Percentiles rank a stretch among this genome's conserved stretches.
These are phyloP conservation scores for Perca flavescens DNA, from an alignment of 2,113 vertebrate species.

Conservation along the genomic window DNA sequence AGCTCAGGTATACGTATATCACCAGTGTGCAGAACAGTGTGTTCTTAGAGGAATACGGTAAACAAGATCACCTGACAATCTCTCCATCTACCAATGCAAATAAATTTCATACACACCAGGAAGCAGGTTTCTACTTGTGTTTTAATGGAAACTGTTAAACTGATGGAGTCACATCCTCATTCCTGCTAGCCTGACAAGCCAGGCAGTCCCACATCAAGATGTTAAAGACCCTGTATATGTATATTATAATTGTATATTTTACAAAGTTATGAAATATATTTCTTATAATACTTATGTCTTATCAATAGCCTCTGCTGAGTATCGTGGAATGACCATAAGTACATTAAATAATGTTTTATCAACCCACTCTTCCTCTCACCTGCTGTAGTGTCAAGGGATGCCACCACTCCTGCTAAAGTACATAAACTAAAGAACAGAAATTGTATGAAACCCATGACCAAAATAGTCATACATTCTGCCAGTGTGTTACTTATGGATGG, in stretches of 20 bases:
- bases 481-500: no score
- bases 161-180: background rate
- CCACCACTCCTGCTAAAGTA: background rate
- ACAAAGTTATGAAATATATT: background rate
- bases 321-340: background rate
- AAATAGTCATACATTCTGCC: no score
- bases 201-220: no score
- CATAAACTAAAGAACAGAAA: no score
- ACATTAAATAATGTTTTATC: background rate
- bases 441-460: no score
- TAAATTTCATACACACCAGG: slow-evolving; percentile 53
- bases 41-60: slow-evolving; percentile 1
- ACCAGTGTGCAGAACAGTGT: slow-evolving; percentile 40
- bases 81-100: slow-evolving; percentile 59
- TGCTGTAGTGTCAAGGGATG: background rate
- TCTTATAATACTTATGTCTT: background rate
- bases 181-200: background rate
- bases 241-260: background rate
- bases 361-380: background rate
- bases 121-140: slow-evolving; percentile 9
- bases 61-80: slow-evolving; percentile 57
- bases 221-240: no score
- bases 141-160: background rate
- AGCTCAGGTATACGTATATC: slow-evolving; percentile 53
- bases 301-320: background rate